phyloP scores from a whole-genome alignment of 1,140 invertebrate genomes.

The Idris sp. region DNA sequence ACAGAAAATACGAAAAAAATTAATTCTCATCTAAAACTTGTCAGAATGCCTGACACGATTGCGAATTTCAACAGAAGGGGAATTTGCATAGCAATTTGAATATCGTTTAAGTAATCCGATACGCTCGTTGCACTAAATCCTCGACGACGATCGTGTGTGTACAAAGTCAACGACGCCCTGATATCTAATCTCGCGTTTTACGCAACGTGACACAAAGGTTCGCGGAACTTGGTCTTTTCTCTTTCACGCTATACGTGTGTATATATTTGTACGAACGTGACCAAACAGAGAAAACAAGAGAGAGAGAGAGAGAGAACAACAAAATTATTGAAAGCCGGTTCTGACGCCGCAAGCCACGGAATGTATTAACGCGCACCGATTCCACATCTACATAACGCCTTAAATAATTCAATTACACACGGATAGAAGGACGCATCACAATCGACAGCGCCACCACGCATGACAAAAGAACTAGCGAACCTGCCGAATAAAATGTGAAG shows the following conservation, averaged over 20 bases:
- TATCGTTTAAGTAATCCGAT: slow-evolving; percentile 43
- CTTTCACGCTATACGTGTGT: neutral
- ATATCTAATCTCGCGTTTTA: slow-evolving; percentile 51
- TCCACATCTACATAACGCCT: slow-evolving; percentile 41
- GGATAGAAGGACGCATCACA: too few species aligned
- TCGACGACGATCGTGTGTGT: slow-evolving; percentile 17
- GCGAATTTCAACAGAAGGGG: neutral
- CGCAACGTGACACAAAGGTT: slow-evolving; percentile 46
- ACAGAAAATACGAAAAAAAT: slow-evolving; percentile 5
- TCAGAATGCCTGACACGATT: slow-evolving; percentile 29
- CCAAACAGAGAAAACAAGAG: slow-evolving; percentile 41
- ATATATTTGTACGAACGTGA: slow-evolving; percentile 16
- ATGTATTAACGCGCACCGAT: slow-evolving; percentile 28
- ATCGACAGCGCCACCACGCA: too few species aligned
- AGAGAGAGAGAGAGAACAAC: slow-evolving; percentile 1
- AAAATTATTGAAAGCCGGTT: slow-evolving; percentile 44
- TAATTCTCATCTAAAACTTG: neutral
- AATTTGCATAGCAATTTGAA: slow-evolving; percentile 41
- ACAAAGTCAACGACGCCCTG: slow-evolving; percentile 35
- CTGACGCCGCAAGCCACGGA: slow-evolving; percentile 31
- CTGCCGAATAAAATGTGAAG: too few species aligned
- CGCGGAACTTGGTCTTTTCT: slow-evolving; percentile 32
- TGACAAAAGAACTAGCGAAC: too few species aligned
- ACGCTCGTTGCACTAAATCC: slow-evolving; percentile 33
- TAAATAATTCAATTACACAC: slow-evolving; percentile 57